phyloP scores from a whole-genome alignment of 2,113 vertebrate genomes.

The Holacanthus passer region DNA sequence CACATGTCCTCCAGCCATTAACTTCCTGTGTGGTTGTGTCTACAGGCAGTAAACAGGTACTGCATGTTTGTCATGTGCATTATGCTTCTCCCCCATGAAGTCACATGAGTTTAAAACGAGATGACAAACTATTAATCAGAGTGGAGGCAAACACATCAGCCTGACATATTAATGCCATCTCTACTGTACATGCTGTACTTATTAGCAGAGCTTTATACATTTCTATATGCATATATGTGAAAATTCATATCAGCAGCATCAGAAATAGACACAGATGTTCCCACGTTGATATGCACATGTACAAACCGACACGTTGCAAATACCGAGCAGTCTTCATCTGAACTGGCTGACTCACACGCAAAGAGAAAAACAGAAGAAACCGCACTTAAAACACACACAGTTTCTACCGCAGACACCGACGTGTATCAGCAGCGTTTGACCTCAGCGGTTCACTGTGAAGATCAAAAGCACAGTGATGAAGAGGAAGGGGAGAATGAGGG shows the following conservation, averaged over 20 bases:
- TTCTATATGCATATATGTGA: not conserved
- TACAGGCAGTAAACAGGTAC: too few relatives aligned
- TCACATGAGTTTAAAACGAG: conserved; percentile 28
- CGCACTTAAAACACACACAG: not conserved
- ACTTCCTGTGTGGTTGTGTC: not conserved
- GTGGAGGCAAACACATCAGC: not conserved
- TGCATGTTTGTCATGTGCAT: not conserved
- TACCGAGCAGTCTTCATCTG: too few relatives aligned
- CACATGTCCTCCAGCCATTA: not conserved
- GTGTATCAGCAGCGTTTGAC: conserved; percentile 20
- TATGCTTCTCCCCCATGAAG: not conserved
- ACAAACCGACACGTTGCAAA: not conserved
- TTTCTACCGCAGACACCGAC: conserved; percentile 6
- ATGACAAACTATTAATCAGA: conserved; percentile 24
- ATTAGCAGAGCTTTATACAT: not conserved
- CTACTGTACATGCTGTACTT: not conserved
- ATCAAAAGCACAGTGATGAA: conserved; percentile 55
- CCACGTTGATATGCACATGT: not conserved
- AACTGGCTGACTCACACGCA: not conserved
- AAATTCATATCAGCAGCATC: conserved; percentile 15
- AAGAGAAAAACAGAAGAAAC: not conserved
- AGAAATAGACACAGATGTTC: conserved; percentile 19
- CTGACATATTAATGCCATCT: conserved; percentile 16
- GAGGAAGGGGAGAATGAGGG: conserved; percentile 42
- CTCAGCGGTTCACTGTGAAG: conserved; percentile 36